phyloP scores from a whole-genome alignment of 2,888 invertebrate species.

The Melieria picta region DNA sequence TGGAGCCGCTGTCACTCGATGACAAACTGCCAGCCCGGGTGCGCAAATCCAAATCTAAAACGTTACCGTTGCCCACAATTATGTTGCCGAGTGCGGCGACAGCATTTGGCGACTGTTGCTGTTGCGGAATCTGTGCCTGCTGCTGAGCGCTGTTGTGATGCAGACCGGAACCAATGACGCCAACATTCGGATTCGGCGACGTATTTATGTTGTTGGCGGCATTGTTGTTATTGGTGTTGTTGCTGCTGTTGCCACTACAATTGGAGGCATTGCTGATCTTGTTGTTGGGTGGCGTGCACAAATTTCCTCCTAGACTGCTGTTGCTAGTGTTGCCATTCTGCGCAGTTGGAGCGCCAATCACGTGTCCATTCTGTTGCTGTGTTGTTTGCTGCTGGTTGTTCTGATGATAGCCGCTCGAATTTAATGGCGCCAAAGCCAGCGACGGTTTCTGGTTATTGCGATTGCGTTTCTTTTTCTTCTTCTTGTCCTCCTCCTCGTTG shows the following conservation, averaged over 20 bases:
- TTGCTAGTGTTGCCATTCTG: slow-evolving; percentile 25
- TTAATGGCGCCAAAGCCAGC: slow-evolving; percentile 70
- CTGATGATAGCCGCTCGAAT: slow-evolving; percentile 52
- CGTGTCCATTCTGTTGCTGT: slow-evolving; percentile 6
- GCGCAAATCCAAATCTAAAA: slow-evolving; percentile 67
- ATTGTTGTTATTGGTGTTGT: slow-evolving; percentile 38
- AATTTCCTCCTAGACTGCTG: slow-evolving; percentile 7
- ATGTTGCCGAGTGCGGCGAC: slow-evolving; percentile 51
- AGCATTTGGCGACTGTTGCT: slow-evolving; percentile 45
- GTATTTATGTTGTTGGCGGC: slow-evolving; percentile 36
- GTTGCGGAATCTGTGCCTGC: slow-evolving; percentile 31
- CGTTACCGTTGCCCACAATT: slow-evolving; percentile 46
- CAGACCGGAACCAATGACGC: slow-evolving; percentile 61
- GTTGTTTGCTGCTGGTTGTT: slow-evolving; percentile 34
- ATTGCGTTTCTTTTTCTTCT: slow-evolving; percentile 77
- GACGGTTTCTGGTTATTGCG: slow-evolving; percentile 73
- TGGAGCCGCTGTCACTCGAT: slow-evolving; percentile 80
- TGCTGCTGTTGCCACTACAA: slow-evolving; percentile 38
- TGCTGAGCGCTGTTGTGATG: slow-evolving; percentile 49
- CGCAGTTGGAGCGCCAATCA: not conserved
- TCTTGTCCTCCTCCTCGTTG: slow-evolving; percentile 69
- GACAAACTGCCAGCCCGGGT: slow-evolving; percentile 81
- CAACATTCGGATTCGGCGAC: slow-evolving; percentile 58
- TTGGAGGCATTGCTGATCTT: slow-evolving; percentile 8
- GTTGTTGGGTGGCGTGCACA: slow-evolving; percentile 38